Base-by-base conservation (phyloP, 2,888 invertebrate species). In the Latrodectus elegans region DNA sequence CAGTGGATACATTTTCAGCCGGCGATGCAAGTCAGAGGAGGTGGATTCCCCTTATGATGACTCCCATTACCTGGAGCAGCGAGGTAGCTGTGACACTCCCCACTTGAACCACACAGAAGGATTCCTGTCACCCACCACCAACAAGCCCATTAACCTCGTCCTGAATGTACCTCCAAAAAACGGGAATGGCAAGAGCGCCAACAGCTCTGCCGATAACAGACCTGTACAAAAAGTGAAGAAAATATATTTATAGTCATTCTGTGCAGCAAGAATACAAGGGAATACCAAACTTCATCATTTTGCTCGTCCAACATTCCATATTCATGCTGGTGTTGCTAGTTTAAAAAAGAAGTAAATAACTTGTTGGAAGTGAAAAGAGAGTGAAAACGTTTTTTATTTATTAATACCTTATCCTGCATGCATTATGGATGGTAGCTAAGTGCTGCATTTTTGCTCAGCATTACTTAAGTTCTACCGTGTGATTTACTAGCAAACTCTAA, bases 61-160 rank as follows among this genome's bases (percentile, higher is more conserved):
- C 92, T 97, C 97, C 92, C 97, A 97, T 92, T 97, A 97, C 92
- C 97, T 97, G 92, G 97, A 97, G 92, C 97, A 97, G 92, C 94
- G 97, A 90, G 97, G 84, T 60, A 84, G 85, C 60, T 88, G 88
- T n/a, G 86, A 81, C 72, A 79, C 88, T 3, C 88, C 87, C 17
- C 83, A 89, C 60, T 51, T 89, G 17, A 83, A 86, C 79, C 86
- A 86, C 53, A 83, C 82, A 12, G 89, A 88, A 75, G 81, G 88
- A n/a, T 89, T 89, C 53, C 78, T 89, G 8, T 88, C 89, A 15
- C 87, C 89, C 26, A 84, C 88, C 38, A 89, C 86, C 75, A 89
- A 89, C 81, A 90, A 90, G 79, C 92, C 92, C 89, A 92, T 91
- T 77, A 91, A 91, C 84, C 89, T 91, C 65, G 91, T 91, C 67